A percentile compares a stretch with the other conserved stretches of the same genome.
phyloP scores from a whole-genome alignment of 2,888 invertebrate genomes.

The Leptopterna dolabrata region DNA sequence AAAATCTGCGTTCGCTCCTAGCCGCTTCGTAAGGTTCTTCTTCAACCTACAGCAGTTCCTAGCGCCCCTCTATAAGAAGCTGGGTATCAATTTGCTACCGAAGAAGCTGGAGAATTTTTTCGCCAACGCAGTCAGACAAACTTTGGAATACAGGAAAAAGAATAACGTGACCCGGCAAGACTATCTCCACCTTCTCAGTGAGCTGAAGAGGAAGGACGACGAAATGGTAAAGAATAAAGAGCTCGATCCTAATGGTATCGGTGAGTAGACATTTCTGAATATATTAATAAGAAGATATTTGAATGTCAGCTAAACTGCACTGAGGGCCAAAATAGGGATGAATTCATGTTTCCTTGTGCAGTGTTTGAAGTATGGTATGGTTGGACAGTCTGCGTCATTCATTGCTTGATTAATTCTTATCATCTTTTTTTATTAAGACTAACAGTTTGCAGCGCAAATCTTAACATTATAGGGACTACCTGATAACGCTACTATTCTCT shows the following conservation, averaged over 20 bases:
- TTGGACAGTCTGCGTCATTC: too few species aligned
- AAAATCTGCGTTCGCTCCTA: background rate
- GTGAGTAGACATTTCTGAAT: background rate
- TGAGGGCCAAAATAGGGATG: too few species aligned
- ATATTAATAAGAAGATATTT: too few species aligned
- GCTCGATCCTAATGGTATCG: background rate
- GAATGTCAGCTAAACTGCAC: too few species aligned
- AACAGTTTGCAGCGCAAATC: too few species aligned
- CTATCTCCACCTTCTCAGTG: conserved; percentile 69
- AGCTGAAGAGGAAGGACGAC: conserved; percentile 67
- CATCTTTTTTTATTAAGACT: too few species aligned
- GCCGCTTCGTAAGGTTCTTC: conserved; percentile 5
- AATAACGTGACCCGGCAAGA: conserved; percentile 58
- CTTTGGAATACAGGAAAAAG: conserved; percentile 57
- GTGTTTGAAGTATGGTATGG: too few species aligned
- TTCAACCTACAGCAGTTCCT: conserved; percentile 25
- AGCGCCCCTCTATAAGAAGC: background rate
- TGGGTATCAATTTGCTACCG: background rate
- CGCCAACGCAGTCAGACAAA: conserved; percentile 61
- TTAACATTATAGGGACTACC: too few species aligned
- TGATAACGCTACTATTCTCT: too few species aligned
- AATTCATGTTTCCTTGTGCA: too few species aligned
- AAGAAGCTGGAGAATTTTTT: conserved; percentile 67
- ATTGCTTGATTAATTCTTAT: too few species aligned
- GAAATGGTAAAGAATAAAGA: conserved; percentile 27